phyloP scores from a whole-genome alignment of 2,797 vertebrate species.

The Margarornis squamiger region DNA sequence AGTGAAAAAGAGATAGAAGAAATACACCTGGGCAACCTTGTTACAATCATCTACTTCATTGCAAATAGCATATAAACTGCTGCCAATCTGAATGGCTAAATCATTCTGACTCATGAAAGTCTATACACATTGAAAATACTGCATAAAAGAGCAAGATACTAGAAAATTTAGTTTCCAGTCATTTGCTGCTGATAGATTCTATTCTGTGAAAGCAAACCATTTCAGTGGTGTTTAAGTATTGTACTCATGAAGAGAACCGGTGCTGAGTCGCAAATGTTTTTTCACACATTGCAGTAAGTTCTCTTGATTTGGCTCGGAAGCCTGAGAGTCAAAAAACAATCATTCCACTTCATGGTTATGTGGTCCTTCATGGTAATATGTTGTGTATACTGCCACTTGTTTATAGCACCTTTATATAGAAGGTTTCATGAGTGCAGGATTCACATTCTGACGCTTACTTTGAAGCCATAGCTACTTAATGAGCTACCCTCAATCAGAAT shows the following conservation, averaged over 20 bases:
- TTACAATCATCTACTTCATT: not conserved
- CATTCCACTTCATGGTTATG: not conserved
- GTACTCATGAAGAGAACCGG: not conserved
- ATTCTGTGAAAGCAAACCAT: not conserved
- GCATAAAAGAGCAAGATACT: not conserved
- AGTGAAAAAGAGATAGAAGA: not conserved
- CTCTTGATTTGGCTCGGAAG: not conserved
- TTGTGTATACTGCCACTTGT: not conserved
- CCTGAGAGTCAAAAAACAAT: not conserved
- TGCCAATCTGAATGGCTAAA: not conserved
- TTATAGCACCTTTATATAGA: not conserved
- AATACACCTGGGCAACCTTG: not conserved
- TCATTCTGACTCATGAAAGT: not conserved
- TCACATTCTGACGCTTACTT: not conserved
- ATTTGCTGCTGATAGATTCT: not conserved
- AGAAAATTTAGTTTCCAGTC: conserved; percentile 2
- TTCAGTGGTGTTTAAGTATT: not conserved
- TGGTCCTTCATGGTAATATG: not conserved
- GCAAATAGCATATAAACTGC: not conserved
- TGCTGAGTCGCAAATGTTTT: not conserved
- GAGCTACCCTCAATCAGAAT: not conserved
- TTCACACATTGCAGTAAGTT: not conserved
- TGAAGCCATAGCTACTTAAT: not conserved
- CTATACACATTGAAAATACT: not conserved
- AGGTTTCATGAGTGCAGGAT: not conserved